Evolutionary conservation across 1,140 invertebrate species (phyloP).

Genomic region (Telenomus remus): DNA sequence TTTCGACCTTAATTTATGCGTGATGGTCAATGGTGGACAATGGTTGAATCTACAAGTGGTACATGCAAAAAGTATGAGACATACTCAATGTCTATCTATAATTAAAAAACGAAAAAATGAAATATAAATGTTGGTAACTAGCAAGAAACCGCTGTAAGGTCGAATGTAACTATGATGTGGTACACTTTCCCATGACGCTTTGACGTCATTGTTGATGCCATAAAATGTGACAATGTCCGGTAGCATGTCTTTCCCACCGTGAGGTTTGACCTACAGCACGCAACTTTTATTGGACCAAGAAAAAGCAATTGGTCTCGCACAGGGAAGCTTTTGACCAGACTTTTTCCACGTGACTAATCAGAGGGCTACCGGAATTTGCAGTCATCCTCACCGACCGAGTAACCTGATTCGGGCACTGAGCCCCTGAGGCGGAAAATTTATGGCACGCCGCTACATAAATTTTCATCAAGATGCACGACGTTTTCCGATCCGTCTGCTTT

Average conservation of each 20-base stretch:
- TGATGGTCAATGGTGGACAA: no score
- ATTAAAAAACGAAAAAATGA: no score
- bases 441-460: slow-evolving; percentile 47
- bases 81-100: no score
- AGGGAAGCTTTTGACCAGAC: slow-evolving; percentile 13
- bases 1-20: no score
- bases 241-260: slow-evolving; percentile 35
- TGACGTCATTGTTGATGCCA: slow-evolving; percentile 20
- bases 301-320: slow-evolving; percentile 15
- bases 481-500: slow-evolving; percentile 18
- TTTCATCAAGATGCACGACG: slow-evolving; percentile 13
- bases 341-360: slow-evolving; percentile 61
- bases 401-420: slow-evolving; percentile 58
- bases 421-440: slow-evolving; percentile 47
- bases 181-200: slow-evolving; percentile 30
- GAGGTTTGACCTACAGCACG: slow-evolving; percentile 38
- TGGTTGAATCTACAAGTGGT: no score
- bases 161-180: slow-evolving; percentile 30
- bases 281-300: slow-evolving; percentile 50
- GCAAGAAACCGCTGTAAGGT: not conserved
- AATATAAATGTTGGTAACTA: no score
- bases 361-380: slow-evolving; percentile 55
- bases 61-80: no score
- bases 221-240: slow-evolving; percentile 33
- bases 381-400: slow-evolving; percentile 62